Percentiles rank a stretch among this genome's conserved stretches.
phyloP scores from a whole-genome alignment of 2,113 vertebrate species.

The Elaphurus davidianus region DNA sequence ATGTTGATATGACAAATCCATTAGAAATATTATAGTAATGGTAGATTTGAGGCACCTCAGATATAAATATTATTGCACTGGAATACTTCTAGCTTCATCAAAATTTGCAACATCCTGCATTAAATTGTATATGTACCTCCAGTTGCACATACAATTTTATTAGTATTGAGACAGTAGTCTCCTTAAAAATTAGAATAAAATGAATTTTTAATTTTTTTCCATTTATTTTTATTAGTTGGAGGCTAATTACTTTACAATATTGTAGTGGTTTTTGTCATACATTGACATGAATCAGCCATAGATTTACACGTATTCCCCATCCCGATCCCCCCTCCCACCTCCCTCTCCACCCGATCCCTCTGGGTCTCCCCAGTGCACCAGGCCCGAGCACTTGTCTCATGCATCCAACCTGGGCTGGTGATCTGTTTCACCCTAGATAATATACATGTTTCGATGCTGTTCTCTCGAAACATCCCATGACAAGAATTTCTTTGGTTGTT shows the following conservation, averaged over 20 bases:
- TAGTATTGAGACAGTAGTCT: neutral
- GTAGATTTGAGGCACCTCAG: neutral
- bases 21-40: neutral
- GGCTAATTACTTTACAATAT: too few relatives aligned
- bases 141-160: neutral
- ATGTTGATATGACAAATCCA: neutral
- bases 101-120: neutral
- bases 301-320: too few relatives aligned
- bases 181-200: neutral
- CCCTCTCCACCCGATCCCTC: too few relatives aligned
- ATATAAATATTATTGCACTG: conserved; percentile 17
- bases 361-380: too few relatives aligned
- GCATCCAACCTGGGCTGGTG: too few relatives aligned
- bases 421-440: too few relatives aligned
- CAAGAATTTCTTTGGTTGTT: neutral
- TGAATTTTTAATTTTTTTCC: neutral
- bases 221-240: too few relatives aligned
- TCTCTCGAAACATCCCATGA: neutral
- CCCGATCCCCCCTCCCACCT: too few relatives aligned
- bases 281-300: too few relatives aligned
- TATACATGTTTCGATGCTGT: too few relatives aligned
- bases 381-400: too few relatives aligned
- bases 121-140: neutral
- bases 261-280: too few relatives aligned
- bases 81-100: neutral